A percentile compares a stretch with the other conserved stretches of the same genome.
phyloP scores from a whole-genome alignment of 2,888 invertebrate genomes.

The Heliconius ismenius region DNA sequence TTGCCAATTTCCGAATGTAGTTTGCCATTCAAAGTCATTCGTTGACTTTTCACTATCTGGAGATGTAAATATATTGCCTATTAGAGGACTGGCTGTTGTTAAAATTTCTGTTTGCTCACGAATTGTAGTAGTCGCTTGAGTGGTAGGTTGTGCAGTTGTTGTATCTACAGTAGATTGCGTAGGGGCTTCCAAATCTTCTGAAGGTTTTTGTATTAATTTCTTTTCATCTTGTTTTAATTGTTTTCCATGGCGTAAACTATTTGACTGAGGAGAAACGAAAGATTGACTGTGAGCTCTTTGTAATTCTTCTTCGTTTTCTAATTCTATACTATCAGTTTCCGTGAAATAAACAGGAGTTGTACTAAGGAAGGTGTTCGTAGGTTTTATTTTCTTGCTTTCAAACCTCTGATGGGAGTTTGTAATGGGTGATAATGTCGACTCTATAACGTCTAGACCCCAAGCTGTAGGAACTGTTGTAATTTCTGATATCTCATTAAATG shows the following conservation, averaged over 20 bases:
- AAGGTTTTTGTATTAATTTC: conserved; percentile 60
- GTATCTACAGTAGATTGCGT: conserved; percentile 59
- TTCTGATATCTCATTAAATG: conserved; percentile 72
- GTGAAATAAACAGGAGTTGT: conserved; percentile 69
- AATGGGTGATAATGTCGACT: conserved; percentile 58
- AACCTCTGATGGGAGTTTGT: conserved; percentile 60
- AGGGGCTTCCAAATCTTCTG: conserved; percentile 73
- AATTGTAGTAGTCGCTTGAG: conserved; percentile 58
- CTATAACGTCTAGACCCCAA: conserved; percentile 70
- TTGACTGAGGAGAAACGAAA: conserved; percentile 83
- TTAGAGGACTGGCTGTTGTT: conserved; percentile 58
- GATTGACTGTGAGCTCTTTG: conserved; percentile 87
- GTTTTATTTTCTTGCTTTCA: conserved; percentile 71
- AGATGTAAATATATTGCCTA: conserved; percentile 66
- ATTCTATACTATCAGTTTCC: conserved; percentile 69
- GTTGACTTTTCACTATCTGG: conserved; percentile 72
- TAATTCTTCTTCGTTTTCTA: conserved; percentile 84
- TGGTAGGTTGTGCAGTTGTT: conserved; percentile 57
- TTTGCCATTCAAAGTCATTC: conserved; percentile 76
- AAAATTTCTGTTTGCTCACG: conserved; percentile 56
- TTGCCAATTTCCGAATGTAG: conserved; percentile 81
- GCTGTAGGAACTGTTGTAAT: conserved; percentile 72
- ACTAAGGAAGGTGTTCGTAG: conserved; percentile 58
- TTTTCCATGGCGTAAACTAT: conserved; percentile 70
- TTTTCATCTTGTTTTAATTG: conserved; percentile 61